phyloP scores from a whole-genome alignment of 2,888 invertebrate genomes.

The Tetranychus truncatus region DNA sequence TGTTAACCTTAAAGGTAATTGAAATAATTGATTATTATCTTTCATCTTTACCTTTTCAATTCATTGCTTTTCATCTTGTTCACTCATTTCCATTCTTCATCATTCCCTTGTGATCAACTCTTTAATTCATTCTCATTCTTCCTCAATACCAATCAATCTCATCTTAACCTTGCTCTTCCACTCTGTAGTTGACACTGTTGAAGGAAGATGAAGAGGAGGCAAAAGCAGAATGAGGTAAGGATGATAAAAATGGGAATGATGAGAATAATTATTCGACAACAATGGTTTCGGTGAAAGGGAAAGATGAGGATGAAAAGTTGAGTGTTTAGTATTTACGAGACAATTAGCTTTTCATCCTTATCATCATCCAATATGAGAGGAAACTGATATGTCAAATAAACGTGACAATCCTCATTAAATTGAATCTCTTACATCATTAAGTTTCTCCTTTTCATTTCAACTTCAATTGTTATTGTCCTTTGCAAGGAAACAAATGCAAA shows the following conservation, averaged over 20 bases:
- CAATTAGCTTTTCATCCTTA: not conserved
- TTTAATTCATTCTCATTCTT: not conserved
- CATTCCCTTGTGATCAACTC: not conserved
- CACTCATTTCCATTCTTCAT: no score
- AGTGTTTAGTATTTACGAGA: conserved; percentile 1
- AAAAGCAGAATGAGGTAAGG: not conserved
- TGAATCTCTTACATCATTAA: conserved; percentile 1
- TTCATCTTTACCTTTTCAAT: no score
- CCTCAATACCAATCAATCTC: not conserved
- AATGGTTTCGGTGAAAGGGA: no score
- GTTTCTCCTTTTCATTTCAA: not conserved
- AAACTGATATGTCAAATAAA: not conserved
- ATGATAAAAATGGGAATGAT: not conserved
- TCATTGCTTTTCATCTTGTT: no score
- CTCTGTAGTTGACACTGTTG: not conserved
- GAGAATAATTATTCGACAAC: not conserved
- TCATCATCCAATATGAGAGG: not conserved
- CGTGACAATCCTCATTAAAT: not conserved
- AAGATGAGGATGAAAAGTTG: not conserved
- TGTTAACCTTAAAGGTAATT: no score
- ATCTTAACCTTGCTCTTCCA: not conserved
- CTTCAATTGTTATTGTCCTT: not conserved
- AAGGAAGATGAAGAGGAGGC: not conserved
- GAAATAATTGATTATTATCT: no score
- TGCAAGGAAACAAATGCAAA: not conserved